Conservation (phyloP, 2,888 invertebrate genomes). For the Andrena minutula region DNA sequence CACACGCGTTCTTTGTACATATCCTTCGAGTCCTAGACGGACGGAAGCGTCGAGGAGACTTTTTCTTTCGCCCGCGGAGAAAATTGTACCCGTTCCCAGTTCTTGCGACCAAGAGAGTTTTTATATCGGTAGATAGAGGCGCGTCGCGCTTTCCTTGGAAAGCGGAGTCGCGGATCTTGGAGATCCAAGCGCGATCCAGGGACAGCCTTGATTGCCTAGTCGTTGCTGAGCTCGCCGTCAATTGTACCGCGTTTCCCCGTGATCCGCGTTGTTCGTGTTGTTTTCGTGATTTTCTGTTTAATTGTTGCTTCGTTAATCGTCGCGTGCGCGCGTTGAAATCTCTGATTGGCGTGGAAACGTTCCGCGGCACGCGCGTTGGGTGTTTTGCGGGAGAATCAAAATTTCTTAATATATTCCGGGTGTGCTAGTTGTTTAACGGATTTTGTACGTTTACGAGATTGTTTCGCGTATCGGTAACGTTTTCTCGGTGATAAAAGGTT, state of each 20-base stretch:
- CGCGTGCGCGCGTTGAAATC: neutral
- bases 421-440: neutral
- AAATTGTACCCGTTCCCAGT: slow-evolving; percentile 11
- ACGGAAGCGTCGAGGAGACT: slow-evolving; percentile 14
- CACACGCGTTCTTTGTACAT: slow-evolving; percentile 48
- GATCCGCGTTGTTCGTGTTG: neutral
- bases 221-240: slow-evolving; percentile 75
- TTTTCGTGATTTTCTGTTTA: neutral
- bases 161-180: slow-evolving; percentile 28
- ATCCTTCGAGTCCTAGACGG: slow-evolving; percentile 40
- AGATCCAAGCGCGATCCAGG: slow-evolving; percentile 59
- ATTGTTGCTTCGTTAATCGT: neutral
- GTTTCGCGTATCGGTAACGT: neutral
- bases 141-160: slow-evolving; percentile 17
- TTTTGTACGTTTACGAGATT: neutral
- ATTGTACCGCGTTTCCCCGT: slow-evolving; percentile 54
- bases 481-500: slow-evolving; percentile 12
- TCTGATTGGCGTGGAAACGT: neutral
- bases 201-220: slow-evolving; percentile 79
- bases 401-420: slow-evolving; percentile 35
- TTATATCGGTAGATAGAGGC: neutral
- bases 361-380: neutral
- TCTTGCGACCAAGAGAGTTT: slow-evolving; percentile 13
- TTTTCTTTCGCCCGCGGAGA: neutral
- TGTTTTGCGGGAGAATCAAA: neutral